Base-by-base conservation (phyloP, 2,797 vertebrate species). In the Sphenopsis melanotis region DNA sequence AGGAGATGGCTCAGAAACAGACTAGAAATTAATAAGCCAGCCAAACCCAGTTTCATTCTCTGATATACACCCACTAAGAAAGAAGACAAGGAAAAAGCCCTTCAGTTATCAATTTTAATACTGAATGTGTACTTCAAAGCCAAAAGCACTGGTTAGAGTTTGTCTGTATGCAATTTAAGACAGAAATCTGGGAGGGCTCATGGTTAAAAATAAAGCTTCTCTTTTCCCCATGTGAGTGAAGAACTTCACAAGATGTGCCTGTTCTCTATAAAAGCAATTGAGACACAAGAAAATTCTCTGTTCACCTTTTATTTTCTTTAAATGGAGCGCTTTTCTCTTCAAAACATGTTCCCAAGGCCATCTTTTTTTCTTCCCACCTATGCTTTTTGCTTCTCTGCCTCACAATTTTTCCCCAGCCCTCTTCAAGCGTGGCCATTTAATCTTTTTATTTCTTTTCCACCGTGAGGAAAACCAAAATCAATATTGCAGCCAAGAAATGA, bases 401-500 rank as follows among this genome's bases (percentile, higher is more conserved):
- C 56, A 63, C 32, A 4, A 5, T 21, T 89, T 88, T 83, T 60
- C 76, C 47, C 41, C 71, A 74, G 32, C 49, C 39, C 65, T 90
- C 57, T 75, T 83, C 77, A 82, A 80, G 53, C 41, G 0, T 16
- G 13, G 29, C 20, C 66, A 84, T 72, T 87, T 78, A 89, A 93
- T 78, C 53, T 78, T 80, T 83, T 55, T 66, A 46, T 56, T 88
- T 77, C 81, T 89, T 66, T 64, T 92, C 66, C 66, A 65, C 59
- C 16, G 16, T 0, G 1, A 61, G 77, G 53, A 87, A 82, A 94
- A 87, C 7, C 60, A 36, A 84, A 85, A 89, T 89, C 75, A 61
- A 93, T 93, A 59, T 1, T n/a, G 70, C 27, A 71, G 89, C 72
- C 64, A 87, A 92, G 85, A 87, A 85, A 72, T 47, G 64, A 82